A percentile compares a stretch with the other conserved stretches of the same genome.
Conservation (phyloP, 2,113 vertebrate genomes). For the Cyanoderma ruficeps region DNA sequence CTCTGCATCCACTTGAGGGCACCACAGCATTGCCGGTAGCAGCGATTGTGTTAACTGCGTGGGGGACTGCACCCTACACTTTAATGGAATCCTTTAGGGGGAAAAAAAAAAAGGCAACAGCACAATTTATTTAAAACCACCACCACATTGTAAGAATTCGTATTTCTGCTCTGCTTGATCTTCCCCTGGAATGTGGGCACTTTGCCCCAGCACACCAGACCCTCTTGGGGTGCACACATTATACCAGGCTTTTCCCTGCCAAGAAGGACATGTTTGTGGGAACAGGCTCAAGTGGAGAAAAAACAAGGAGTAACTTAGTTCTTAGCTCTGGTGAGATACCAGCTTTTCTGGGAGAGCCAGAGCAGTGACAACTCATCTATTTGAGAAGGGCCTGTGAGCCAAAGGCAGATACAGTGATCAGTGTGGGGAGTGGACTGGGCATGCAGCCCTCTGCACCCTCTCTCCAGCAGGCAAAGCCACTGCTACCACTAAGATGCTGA, state of each 20-base stretch:
- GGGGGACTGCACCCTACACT: accelerated
- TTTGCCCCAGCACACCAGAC: too few species aligned
- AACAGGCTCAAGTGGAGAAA: background rate
- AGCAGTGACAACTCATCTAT: background rate
- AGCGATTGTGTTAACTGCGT: background rate
- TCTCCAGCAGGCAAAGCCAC: background rate
- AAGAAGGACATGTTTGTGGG: background rate
- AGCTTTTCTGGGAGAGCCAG: background rate
- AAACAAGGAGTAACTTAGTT: background rate
- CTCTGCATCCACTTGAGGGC: constrained; percentile 52
- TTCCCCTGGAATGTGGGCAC: accelerated
- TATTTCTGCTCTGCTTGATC: background rate
- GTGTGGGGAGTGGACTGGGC: too few species aligned
- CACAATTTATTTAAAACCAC: background rate
- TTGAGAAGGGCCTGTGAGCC: background rate
- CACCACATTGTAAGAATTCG: background rate
- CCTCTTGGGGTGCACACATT: accelerated
- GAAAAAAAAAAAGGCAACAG: background rate
- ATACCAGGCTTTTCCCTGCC: background rate
- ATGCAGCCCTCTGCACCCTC: background rate
- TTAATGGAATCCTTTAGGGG: background rate
- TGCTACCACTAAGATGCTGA: background rate
- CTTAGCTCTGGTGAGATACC: background rate
- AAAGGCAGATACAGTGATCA: background rate
- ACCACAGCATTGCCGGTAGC: background rate